phyloP scores from a whole-genome alignment of 2,797 vertebrate genomes.

The Acropternis orthonyx region DNA sequence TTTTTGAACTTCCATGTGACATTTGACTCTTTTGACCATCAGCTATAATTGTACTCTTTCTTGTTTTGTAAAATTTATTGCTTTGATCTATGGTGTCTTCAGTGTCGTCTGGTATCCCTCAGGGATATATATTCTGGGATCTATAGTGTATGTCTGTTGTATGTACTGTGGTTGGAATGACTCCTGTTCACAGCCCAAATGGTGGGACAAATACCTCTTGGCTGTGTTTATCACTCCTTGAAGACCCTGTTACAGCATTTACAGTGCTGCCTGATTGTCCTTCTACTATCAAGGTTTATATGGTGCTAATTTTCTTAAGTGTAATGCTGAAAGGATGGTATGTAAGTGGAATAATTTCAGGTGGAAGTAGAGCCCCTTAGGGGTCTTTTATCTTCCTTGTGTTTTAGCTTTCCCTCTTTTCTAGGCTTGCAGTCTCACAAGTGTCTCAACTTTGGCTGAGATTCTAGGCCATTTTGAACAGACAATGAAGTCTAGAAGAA shows the following conservation, averaged over 20 bases:
- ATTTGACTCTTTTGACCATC: conserved; percentile 35
- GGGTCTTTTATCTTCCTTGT: background rate
- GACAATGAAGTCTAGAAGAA: background rate
- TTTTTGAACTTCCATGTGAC: background rate
- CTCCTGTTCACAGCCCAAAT: conserved; percentile 22
- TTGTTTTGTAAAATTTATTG: conserved; percentile 49
- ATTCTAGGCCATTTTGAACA: background rate
- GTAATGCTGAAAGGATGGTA: conserved; percentile 20
- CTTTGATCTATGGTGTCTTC: conserved; percentile 36
- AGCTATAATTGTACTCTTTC: conserved; percentile 33
- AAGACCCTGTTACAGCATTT: conserved; percentile 39
- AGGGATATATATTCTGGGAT: background rate
- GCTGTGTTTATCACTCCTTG: conserved; percentile 58
- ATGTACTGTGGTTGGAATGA: conserved; percentile 23
- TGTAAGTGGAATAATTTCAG: conserved; percentile 22
- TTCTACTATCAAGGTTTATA: conserved; percentile 52
- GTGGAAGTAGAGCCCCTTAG: background rate
- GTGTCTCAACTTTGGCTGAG: background rate
- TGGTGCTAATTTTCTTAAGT: conserved; percentile 57
- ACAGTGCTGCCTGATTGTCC: background rate
- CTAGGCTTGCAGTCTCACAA: background rate
- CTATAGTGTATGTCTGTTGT: conserved; percentile 30
- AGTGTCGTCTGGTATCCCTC: conserved; percentile 37
- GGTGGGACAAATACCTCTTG: conserved; percentile 40
- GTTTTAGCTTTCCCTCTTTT: conserved; percentile 3